Conservation (phyloP, 2,113 vertebrate species). For the Phasianus colchicus region DNA sequence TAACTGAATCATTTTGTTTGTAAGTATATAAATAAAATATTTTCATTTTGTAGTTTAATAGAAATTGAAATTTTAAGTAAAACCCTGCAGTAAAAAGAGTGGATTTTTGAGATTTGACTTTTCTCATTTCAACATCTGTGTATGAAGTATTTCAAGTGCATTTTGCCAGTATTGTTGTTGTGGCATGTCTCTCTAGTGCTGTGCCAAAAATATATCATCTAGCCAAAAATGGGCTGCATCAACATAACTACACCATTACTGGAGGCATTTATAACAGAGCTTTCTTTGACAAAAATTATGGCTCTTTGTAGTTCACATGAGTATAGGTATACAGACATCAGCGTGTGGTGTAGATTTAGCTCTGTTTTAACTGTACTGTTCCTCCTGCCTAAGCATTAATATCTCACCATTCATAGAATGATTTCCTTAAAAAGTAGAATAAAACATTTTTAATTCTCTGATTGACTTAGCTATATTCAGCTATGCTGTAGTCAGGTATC, state of each 20-base stretch:
- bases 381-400: neutral
- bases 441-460: neutral
- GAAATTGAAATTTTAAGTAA: neutral
- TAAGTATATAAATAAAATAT: constrained; percentile 74
- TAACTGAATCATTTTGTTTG: constrained; percentile 75
- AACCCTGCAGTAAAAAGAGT: neutral
- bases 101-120: neutral
- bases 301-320: neutral
- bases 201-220: neutral
- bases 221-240: neutral
- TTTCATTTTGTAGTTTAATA: neutral
- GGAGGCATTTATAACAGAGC: neutral
- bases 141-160: neutral
- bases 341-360: neutral
- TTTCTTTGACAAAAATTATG: neutral
- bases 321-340: neutral
- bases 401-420: neutral
- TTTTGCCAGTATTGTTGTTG: neutral
- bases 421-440: neutral
- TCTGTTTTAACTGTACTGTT: neutral
- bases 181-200: neutral
- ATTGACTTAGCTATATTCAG: neutral
- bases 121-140: neutral
- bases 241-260: neutral
- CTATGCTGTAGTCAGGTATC: neutral